These are phyloP conservation scores for Calycopis cecrops DNA, from an alignment of 1,140 invertebrate species.

Conservation along the genomic window DNA sequence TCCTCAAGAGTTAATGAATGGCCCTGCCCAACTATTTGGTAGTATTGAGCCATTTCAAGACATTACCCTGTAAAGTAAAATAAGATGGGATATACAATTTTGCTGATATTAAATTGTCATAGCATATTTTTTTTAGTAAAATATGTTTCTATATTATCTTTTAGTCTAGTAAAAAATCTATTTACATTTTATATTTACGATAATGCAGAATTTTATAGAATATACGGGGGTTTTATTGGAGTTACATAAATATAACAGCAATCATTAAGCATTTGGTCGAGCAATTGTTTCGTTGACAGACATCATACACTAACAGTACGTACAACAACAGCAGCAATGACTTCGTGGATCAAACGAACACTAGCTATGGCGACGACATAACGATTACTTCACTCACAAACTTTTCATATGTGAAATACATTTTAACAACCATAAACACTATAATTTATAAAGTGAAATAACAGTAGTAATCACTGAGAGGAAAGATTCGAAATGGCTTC, in stretches of 20 bases:
- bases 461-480: slow-evolving; percentile 37
- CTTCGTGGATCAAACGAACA: slow-evolving; percentile 53
- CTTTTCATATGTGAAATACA: slow-evolving; percentile 29
- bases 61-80: slow-evolving; percentile 50
- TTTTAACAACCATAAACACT: background rate
- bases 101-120: too few species aligned
- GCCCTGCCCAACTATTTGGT: slow-evolving; percentile 69
- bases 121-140: too few species aligned
- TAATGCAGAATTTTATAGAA: background rate
- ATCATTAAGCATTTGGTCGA: slow-evolving; percentile 27
- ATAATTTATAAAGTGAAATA: slow-evolving; percentile 23
- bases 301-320: slow-evolving; percentile 53
- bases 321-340: slow-evolving; percentile 58
- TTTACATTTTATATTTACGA: too few species aligned
- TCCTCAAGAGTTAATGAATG: slow-evolving; percentile 62
- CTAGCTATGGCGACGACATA: slow-evolving; percentile 58
- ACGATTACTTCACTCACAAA: slow-evolving; percentile 32
- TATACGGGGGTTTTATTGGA: background rate
- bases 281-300: slow-evolving; percentile 52
- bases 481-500: slow-evolving; percentile 64
- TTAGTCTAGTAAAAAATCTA: too few species aligned
- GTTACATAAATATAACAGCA: slow-evolving; percentile 3
- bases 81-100: too few species aligned
- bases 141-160: too few species aligned
- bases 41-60: slow-evolving; percentile 68